Conservation (phyloP, 2,888 invertebrate species). For the Amorpha juglandis region DNA sequence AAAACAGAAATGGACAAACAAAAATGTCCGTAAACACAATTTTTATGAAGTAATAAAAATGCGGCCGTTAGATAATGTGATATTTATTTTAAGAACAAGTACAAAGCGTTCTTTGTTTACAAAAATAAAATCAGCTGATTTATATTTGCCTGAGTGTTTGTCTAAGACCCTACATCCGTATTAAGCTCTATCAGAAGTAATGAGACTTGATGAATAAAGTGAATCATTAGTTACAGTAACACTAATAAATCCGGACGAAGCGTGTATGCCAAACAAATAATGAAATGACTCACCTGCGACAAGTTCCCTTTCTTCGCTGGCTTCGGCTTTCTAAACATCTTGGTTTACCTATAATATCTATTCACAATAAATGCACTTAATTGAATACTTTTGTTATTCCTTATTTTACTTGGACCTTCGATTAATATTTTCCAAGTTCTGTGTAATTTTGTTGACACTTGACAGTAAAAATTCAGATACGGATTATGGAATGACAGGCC, state of each 20-base stretch:
- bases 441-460: slow-evolving; percentile 13
- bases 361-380: slow-evolving; percentile 19
- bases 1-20: too few relatives aligned
- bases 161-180: slow-evolving; percentile 26
- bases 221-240: slow-evolving; percentile 10
- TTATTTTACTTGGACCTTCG: not conserved
- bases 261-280: slow-evolving; percentile 46
- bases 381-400: not conserved
- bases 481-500: not conserved
- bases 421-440: not conserved
- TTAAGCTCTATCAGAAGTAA: slow-evolving; percentile 17
- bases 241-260: slow-evolving; percentile 6
- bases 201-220: not conserved
- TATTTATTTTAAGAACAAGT: not conserved
- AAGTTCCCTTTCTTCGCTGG: slow-evolving; percentile 70
- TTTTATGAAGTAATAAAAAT: too few relatives aligned
- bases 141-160: not conserved
- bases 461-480: not conserved
- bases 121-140: not conserved
- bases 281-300: slow-evolving; percentile 80
- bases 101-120: slow-evolving; percentile 21
- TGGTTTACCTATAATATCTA: slow-evolving; percentile 33
- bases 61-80: too few relatives aligned
- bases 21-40: too few relatives aligned
- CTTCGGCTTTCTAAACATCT: slow-evolving; percentile 67